These are phyloP conservation scores for Onthophagus sagittarius DNA, from an alignment of 2,888 invertebrate genomes.

Conservation along the genomic window DNA sequence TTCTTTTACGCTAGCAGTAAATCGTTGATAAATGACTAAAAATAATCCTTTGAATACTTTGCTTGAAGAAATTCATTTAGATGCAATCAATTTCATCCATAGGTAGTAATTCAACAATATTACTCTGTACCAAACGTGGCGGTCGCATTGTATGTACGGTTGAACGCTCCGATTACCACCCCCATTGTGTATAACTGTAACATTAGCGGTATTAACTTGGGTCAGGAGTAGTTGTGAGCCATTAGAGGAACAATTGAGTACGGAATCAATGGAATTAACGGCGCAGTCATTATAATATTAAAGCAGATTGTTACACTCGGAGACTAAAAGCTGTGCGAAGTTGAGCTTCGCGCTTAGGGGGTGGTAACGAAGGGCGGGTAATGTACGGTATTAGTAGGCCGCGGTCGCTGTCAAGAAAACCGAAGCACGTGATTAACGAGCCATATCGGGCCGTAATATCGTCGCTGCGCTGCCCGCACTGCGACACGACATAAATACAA, in stretches of 20 bases:
- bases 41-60: background rate
- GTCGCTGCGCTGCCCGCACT: background rate
- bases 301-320: conserved; percentile 1
- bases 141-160: background rate
- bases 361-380: background rate
- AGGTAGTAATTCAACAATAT: background rate
- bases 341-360: background rate
- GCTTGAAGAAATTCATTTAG: background rate
- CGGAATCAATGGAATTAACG: conserved; percentile 8
- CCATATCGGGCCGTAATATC: background rate
- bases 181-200: background rate
- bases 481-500: background rate
- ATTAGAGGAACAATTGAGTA: conserved; percentile 7
- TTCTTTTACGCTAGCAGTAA: too few species aligned
- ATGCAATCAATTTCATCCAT: background rate
- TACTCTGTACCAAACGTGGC: background rate
- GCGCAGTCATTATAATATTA: conserved; percentile 9
- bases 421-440: conserved; percentile 8
- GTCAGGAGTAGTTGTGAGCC: conserved; percentile 8
- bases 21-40: too few species aligned
- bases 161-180: background rate
- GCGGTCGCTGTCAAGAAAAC: conserved; percentile 6
- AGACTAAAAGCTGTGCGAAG: background rate
- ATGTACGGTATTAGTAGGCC: background rate
- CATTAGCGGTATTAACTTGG: conserved; percentile 9